Conservation (phyloP, 2,113 vertebrate genomes). For the Neofelis nebulosa region DNA sequence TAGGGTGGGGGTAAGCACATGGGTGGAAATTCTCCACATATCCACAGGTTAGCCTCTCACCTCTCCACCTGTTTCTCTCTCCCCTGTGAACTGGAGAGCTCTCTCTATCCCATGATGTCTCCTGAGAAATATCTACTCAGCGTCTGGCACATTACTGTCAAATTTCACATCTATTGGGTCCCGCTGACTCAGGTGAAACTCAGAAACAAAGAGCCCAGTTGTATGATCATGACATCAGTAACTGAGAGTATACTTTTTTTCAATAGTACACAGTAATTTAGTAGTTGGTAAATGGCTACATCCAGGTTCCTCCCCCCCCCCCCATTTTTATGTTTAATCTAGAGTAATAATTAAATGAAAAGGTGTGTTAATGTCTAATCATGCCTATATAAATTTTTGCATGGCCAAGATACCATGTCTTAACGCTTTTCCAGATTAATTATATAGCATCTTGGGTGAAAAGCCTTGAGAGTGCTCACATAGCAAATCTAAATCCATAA, state of each 20-base stretch:
- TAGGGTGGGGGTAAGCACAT: background rate
- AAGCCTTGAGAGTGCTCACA: background rate
- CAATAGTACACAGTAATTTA: background rate
- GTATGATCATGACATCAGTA: background rate
- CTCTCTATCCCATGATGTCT: background rate
- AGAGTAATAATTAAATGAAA: constrained; percentile 22
- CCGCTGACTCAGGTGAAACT: background rate
- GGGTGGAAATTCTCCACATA: background rate
- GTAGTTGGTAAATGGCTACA: background rate
- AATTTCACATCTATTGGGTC: constrained; percentile 11
- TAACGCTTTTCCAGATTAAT: background rate
- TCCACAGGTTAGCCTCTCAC: background rate
- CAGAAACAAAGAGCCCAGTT: background rate
- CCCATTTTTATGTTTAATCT: background rate
- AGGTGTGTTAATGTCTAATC: background rate
- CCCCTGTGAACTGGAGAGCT: background rate
- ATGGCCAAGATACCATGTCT: background rate
- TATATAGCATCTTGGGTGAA: background rate
- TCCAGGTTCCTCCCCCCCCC: background rate
- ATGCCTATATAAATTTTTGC: background rate
- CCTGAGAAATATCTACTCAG: background rate
- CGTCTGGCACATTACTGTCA: background rate
- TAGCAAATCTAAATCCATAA: background rate
- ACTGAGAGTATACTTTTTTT: background rate
- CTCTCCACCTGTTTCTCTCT: background rate